Percentiles rank a stretch among this genome's conserved stretches.
phyloP scores from a whole-genome alignment of 2,888 invertebrate species.

The Leptopilina drosophilae region DNA sequence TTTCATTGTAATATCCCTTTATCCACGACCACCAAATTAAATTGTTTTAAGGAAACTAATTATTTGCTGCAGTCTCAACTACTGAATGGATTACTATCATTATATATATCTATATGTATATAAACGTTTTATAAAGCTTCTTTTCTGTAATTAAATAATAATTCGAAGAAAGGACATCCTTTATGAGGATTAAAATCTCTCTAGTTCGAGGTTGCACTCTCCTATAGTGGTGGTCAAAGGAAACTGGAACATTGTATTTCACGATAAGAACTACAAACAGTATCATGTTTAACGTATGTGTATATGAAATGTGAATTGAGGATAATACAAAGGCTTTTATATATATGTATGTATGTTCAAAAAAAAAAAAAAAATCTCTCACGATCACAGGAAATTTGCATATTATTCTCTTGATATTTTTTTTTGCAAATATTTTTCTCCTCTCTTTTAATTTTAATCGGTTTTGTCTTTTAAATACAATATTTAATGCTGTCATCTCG shows the following conservation, averaged over 20 bases:
- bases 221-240: constrained; percentile 5
- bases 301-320: constrained; percentile 12
- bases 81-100: neutral
- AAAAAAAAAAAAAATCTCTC: neutral
- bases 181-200: constrained; percentile 12
- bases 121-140: neutral
- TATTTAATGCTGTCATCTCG: too few species aligned
- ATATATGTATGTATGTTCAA: too few species aligned
- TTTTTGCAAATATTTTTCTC: neutral
- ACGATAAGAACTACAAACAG: constrained; percentile 19
- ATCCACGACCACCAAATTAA: too few species aligned
- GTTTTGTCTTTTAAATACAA: too few species aligned
- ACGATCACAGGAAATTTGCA: neutral
- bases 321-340: constrained; percentile 10
- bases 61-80: too few species aligned
- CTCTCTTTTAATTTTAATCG: too few species aligned
- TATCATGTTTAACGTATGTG: neutral
- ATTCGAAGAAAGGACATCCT: neutral
- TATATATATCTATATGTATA: neutral
- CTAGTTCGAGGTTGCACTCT: neutral
- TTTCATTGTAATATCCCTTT: too few species aligned
- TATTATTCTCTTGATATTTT: neutral
- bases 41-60: too few species aligned
- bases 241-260: constrained; percentile 4
- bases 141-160: neutral